Evolutionary conservation across 2,113 vertebrate genomes (phyloP).

Genomic region (Lophotis ruficrista): DNA sequence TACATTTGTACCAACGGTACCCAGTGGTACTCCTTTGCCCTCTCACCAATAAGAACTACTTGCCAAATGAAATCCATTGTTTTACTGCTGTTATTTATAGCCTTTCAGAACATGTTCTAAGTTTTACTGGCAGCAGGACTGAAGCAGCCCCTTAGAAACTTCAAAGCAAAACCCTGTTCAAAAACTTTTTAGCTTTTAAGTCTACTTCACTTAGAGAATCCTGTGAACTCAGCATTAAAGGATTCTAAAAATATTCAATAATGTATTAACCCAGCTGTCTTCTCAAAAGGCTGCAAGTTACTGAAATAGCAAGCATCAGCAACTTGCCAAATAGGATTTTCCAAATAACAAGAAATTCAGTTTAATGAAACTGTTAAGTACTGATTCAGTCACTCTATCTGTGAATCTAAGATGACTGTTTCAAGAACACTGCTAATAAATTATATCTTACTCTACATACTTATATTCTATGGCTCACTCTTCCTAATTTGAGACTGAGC

Average conservation of each 20-base stretch:
- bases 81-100: background rate
- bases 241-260: constrained; percentile 64
- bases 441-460: background rate
- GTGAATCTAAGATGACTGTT: background rate
- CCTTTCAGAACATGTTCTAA: background rate
- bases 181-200: constrained; percentile 44
- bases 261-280: constrained; percentile 55
- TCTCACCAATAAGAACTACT: background rate
- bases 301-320: constrained; percentile 54
- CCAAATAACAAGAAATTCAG: constrained; percentile 23
- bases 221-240: constrained; percentile 64
- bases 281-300: constrained; percentile 21
- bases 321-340: constrained; percentile 31
- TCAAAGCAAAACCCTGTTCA: constrained; percentile 32
- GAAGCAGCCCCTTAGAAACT: background rate
- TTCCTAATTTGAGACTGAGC: background rate
- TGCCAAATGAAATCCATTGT: background rate
- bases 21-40: background rate
- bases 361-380: constrained; percentile 39
- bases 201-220: constrained; percentile 15
- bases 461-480: background rate
- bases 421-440: background rate
- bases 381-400: background rate
- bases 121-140: background rate
- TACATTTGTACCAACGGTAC: background rate